phyloP scores from a whole-genome alignment of 1,140 invertebrate genomes.

The Drosophila ananassae region DNA sequence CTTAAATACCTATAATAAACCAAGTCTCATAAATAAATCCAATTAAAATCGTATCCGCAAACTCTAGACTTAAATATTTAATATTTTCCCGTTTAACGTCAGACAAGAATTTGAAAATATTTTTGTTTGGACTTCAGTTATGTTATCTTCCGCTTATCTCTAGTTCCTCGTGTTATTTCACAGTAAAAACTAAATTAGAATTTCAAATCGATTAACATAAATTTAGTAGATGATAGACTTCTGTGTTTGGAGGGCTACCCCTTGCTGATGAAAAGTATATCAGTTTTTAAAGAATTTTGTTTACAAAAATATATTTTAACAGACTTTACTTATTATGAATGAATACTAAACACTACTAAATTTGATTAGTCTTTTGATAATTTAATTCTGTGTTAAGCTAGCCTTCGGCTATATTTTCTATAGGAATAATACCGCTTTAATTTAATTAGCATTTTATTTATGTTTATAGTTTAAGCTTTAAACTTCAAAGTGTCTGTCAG shows the following conservation, averaged over 20 bases:
- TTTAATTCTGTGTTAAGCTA: constrained; percentile 9
- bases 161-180: constrained; percentile 44
- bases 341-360: too few species aligned
- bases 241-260: constrained; percentile 4
- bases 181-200: constrained; percentile 24
- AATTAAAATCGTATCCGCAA: not conserved
- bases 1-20: too few species aligned
- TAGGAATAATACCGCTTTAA: constrained; percentile 29
- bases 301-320: not conserved
- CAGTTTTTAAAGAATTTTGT: not conserved
- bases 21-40: too few species aligned
- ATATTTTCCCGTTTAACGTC: constrained; percentile 7
- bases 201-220: constrained; percentile 39
- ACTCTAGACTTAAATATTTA: constrained; percentile 2
- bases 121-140: constrained; percentile 10
- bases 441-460: constrained; percentile 66
- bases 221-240: constrained; percentile 36
- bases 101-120: constrained; percentile 20
- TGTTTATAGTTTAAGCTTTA: constrained; percentile 34
- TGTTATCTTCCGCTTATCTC: constrained; percentile 41
- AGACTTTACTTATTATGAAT: too few species aligned
- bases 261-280: not conserved
- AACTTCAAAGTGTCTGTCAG: constrained; percentile 31
- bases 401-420: not conserved
- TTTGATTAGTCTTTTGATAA: constrained; percentile 19